These are phyloP conservation scores for Bucorvus abyssinicus DNA, from an alignment of 2,797 vertebrate species.

Conservation along the genomic window DNA sequence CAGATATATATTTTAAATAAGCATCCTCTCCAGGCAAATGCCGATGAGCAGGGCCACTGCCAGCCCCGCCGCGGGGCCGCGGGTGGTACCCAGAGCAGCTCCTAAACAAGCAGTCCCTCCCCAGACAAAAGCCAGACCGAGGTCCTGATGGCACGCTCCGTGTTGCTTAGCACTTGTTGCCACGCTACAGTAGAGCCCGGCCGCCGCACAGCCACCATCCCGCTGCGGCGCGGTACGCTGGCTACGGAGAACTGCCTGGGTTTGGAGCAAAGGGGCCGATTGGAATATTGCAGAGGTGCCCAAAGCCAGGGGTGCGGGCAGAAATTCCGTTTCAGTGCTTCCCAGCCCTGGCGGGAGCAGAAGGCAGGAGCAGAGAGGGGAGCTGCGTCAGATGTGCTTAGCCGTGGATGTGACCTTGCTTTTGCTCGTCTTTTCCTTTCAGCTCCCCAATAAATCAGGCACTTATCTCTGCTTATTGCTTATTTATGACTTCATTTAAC, in stretches of 20 bases:
- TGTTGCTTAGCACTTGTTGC: conserved; percentile 66
- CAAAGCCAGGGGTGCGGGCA: rapidly evolving
- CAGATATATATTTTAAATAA: neutral
- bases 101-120: neutral
- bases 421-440: neutral
- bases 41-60: neutral
- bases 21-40: neutral
- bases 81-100: neutral
- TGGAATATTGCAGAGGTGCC: neutral
- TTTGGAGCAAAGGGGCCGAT: neutral
- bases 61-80: neutral
- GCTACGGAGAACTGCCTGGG: neutral
- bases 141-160: neutral
- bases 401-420: conserved; percentile 39
- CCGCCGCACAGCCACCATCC: neutral
- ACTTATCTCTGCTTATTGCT: conserved; percentile 43
- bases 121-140: neutral
- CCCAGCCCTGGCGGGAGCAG: neutral
- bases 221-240: rapidly evolving
- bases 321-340: neutral
- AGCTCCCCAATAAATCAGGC: conserved; percentile 53
- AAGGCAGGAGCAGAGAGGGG: neutral
- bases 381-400: neutral
- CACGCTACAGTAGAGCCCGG: conserved; percentile 1
- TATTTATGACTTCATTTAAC: conserved; percentile 44